Base-by-base conservation (phyloP, 2,888 invertebrate species). In the Piscicola geometra region DNA sequence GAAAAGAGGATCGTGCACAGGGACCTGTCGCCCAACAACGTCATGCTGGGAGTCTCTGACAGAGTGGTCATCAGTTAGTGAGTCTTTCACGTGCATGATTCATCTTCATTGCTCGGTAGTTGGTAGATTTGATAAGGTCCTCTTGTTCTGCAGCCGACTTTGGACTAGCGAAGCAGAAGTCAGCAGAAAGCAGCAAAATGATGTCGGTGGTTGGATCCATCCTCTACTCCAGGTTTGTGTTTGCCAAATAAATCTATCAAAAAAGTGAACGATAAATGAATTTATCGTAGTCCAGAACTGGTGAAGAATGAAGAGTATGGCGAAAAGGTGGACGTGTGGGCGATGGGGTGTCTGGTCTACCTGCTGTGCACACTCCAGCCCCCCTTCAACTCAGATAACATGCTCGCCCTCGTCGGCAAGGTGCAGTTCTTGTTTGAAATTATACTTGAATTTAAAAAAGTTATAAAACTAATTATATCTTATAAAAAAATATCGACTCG, bases 301-400 rank as follows among this genome's bases (percentile, higher is more conserved):
- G 84, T 86, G 1, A 85, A 86, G 81, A 84, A 84, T 76, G 81
- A 83, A 74, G 86, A 86, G 1, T 86, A 86, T 77, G 85, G 85
- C 33, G 86, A 86, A 80, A 86, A 86, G 80, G 86, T 86, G 1
- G 87, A 87, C 78, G 82, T 87, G 52, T 87, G 87, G 87, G 85
- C 87, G 1, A 77, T 85, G 30, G 87, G 87, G 3, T 87, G 86
- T 81, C 84, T 86, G 67, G 79, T 87, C 41, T 87, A 87, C 79
- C 86, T 87, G 82, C 86, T 86, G 84, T 84, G 86, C 79, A 82
- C 82, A 9, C 81, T 86, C 21, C 80, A 83, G 76, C 85, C 86
- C 0, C 86, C 86, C 0, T 87, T 87, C 81, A 83, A 82, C 81
- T 84, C 83, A 75, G 77, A 56, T 60, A 80, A 80, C 76, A 80